Evolutionary conservation across 2,113 vertebrate genomes (phyloP).

Genomic region (Octodon degus): DNA sequence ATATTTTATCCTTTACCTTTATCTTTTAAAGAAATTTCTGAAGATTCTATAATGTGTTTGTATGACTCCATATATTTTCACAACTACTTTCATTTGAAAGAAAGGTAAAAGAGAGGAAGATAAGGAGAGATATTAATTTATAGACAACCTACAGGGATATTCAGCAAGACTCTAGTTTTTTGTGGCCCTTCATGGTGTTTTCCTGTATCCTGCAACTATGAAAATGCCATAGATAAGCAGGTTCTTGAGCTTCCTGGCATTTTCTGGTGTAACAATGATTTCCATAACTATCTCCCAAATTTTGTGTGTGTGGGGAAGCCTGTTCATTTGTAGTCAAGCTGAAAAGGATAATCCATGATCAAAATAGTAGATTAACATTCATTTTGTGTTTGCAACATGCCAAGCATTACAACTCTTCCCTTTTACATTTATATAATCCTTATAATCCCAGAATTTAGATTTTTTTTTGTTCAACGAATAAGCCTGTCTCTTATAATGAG

Average conservation of each 20-base stretch:
- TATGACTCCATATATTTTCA: not conserved
- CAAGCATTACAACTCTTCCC: not conserved
- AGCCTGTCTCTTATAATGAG: not conserved
- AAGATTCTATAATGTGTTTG: not conserved
- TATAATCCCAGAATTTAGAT: not conserved
- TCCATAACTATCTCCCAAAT: not conserved
- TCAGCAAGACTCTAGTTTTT: not conserved
- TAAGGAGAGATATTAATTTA: not conserved
- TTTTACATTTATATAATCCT: conserved; percentile 16
- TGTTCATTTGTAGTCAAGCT: conserved; percentile 6
- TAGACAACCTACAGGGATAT: not conserved
- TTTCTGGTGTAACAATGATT: not conserved
- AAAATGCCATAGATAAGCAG: not conserved
- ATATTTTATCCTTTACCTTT: not conserved
- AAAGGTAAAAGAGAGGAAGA: not conserved
- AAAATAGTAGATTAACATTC: conserved; percentile 25
- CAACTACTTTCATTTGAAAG: not conserved
- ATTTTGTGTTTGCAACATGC: not conserved
- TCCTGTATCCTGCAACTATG: not conserved
- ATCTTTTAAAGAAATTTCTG: not conserved
- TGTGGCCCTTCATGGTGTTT: not conserved
- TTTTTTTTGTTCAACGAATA: conserved; percentile 36
- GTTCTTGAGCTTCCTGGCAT: not conserved
- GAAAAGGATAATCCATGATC: conserved; percentile 13
- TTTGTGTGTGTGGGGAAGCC: not conserved